These are phyloP conservation scores for Clusia tigrina DNA, from an alignment of 2,888 invertebrate species.

Conservation along the genomic window DNA sequence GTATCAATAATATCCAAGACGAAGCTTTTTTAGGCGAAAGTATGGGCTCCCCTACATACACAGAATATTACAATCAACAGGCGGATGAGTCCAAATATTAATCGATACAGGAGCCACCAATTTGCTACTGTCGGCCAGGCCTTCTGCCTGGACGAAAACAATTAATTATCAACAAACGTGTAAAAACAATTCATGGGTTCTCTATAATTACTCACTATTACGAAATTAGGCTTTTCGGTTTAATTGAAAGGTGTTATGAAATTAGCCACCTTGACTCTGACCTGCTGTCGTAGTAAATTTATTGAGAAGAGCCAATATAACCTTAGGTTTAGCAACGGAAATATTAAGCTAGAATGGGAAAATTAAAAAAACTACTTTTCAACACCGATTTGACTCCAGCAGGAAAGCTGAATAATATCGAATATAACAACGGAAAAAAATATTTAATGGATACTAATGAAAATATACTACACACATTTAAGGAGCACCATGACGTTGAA, in stretches of 20 bases:
- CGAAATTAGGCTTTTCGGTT: slow-evolving; percentile 20
- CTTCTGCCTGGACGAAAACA: too few relatives aligned
- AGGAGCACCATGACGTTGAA: slow-evolving; percentile 19
- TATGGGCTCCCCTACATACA: background rate
- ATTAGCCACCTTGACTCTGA: too few relatives aligned
- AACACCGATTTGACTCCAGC: too few relatives aligned
- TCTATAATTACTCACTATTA: slow-evolving; percentile 16
- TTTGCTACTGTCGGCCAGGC: slow-evolving; percentile 23
- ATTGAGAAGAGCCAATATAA: slow-evolving; percentile 11
- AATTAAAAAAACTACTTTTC: slow-evolving; percentile 12
- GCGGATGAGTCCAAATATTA: slow-evolving; percentile 1
- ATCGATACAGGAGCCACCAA: too few relatives aligned
- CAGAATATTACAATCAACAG: background rate
- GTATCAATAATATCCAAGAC: too few relatives aligned
- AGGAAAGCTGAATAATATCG: too few relatives aligned
- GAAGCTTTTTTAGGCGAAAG: too few relatives aligned
- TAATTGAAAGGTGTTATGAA: slow-evolving; percentile 21
- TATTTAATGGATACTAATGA: too few relatives aligned
- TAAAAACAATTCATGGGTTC: slow-evolving; percentile 14
- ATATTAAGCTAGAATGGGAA: slow-evolving; percentile 1
- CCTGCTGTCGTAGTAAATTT: too few relatives aligned
- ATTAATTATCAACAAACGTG: slow-evolving; percentile 13
- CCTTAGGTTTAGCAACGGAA: background rate
- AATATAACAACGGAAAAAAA: too few relatives aligned
- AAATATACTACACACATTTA: too few relatives aligned